phyloP scores from a whole-genome alignment of 2,888 invertebrate genomes.

The Eupithecia subfuscata region DNA sequence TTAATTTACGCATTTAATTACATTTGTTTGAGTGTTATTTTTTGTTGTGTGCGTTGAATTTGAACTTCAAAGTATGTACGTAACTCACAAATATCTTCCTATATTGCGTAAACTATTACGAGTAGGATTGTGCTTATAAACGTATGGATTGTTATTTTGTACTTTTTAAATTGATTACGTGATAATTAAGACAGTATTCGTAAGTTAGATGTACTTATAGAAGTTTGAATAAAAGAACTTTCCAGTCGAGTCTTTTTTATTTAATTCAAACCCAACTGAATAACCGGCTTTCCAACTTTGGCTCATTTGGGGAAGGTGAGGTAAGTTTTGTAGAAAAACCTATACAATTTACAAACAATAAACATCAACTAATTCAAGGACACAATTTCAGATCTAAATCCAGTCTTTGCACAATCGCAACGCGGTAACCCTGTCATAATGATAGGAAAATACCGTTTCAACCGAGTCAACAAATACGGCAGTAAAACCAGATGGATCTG shows the following conservation, averaged over 20 bases:
- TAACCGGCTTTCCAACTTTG: neutral
- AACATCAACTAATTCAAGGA: neutral
- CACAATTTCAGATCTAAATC: constrained; percentile 69
- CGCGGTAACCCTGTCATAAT: constrained; percentile 81
- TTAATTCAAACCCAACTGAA: neutral
- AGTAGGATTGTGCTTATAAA: neutral
- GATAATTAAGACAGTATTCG: neutral
- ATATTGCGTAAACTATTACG: neutral
- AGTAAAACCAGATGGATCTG: constrained; percentile 77
- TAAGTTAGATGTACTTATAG: neutral
- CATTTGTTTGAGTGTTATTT: neutral
- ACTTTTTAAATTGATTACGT: neutral
- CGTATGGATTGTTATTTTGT: neutral
- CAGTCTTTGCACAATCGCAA: constrained; percentile 77
- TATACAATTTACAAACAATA: neutral
- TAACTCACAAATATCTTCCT: neutral
- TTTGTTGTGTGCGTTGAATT: neutral
- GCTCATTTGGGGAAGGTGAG: neutral
- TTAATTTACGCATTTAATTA: neutral
- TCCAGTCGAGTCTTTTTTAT: constrained; percentile 4
- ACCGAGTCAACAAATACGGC: constrained; percentile 78
- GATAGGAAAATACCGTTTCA: constrained; percentile 80
- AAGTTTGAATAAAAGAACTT: constrained; percentile 7
- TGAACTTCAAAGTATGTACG: neutral
- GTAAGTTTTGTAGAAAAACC: constrained; percentile 1